Evolutionary conservation across 2,888 invertebrate species (phyloP), one percentile per base, ranked within the genome.

Genomic region (Lepidocyrtinus sp.): DNA sequence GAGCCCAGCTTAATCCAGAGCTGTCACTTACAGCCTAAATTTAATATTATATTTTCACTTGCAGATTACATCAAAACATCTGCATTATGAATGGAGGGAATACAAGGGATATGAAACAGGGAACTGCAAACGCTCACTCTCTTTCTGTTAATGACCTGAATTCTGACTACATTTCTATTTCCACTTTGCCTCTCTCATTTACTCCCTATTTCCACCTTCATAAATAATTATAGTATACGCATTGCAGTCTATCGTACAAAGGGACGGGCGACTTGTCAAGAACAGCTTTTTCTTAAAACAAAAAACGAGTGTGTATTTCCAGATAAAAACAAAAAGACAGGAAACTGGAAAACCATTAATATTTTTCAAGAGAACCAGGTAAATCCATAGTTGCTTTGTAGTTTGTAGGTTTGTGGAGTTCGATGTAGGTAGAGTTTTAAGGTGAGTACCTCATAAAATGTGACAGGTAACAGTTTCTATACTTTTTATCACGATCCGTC

Each of bases 221-320:
- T n/a, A n/a, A n/a, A n/a, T n/a, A n/a, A n/a, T n/a, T n/a, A n/a
- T n/a, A n/a, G n/a, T n/a, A n/a, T n/a, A n/a, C n/a, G n/a, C n/a
- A n/a, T n/a, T n/a, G n/a, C n/a, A n/a, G n/a, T n/a, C n/a, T n/a
- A n/a, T n/a, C n/a, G n/a, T n/a, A n/a, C n/a, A n/a, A n/a, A n/a
- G n/a, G n/a, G n/a, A n/a, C n/a, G n/a, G n/a, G n/a, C n/a, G n/a
- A 73, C 74, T 69, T 79, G 79, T 79, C 79, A 78, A 50, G 74
- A 63, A 61, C 72, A 72, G 71, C 69, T 50, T 36, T 55, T n/a
- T n/a, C n/a, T n/a, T n/a, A n/a, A n/a, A n/a, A n/a, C n/a, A n/a
- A n/a, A n/a, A 19, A 17, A 45, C 17, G 26, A 67, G 21, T 21
- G 27, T 17, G 45, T 62, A 62, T 62, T 62, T 24, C 24, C 62